Evolutionary conservation across 2,888 invertebrate genomes (phyloP).

Genomic region (Agonopterix subpropinquella): DNA sequence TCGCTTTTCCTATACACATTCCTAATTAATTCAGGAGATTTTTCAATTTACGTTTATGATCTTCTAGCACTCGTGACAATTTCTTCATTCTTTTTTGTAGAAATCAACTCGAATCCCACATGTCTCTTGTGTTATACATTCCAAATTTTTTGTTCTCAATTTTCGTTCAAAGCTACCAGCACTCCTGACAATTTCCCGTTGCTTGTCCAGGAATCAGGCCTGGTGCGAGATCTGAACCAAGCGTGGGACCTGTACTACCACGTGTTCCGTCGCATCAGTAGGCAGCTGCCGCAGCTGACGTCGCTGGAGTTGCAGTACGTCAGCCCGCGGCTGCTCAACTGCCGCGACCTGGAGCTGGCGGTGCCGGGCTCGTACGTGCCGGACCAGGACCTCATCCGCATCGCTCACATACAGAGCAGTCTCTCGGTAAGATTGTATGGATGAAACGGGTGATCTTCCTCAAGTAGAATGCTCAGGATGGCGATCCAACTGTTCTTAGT

Average conservation of each 20-base stretch:
- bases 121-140: too few relatives aligned
- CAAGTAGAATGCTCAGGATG: too few relatives aligned
- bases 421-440: conserved; percentile 78
- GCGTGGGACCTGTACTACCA: conserved; percentile 99
- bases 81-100: too few relatives aligned
- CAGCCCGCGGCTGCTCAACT: conserved; percentile 91
- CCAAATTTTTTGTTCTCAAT: too few relatives aligned
- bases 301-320: conserved; percentile 96
- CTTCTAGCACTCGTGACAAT: too few relatives aligned
- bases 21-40: too few relatives aligned
- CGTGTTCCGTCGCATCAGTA: conserved; percentile 96
- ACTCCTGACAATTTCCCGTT: not conserved
- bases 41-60: too few relatives aligned
- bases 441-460: too few relatives aligned
- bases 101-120: too few relatives aligned
- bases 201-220: conserved; percentile 80
- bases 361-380: conserved; percentile 99
- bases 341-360: conserved; percentile 95
- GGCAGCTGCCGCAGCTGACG: conserved; percentile 94
- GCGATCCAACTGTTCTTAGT: too few relatives aligned
- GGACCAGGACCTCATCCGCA: conserved; percentile 90
- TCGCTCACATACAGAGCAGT: conserved; percentile 92
- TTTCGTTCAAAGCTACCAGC: too few relatives aligned
- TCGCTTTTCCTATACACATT: too few relatives aligned
- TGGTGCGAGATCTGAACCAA: conserved; percentile 94